A percentile compares a stretch with the other conserved stretches of the same genome.
phyloP scores from a whole-genome alignment of 2,888 invertebrate genomes.

The Itoplectis maculator region DNA sequence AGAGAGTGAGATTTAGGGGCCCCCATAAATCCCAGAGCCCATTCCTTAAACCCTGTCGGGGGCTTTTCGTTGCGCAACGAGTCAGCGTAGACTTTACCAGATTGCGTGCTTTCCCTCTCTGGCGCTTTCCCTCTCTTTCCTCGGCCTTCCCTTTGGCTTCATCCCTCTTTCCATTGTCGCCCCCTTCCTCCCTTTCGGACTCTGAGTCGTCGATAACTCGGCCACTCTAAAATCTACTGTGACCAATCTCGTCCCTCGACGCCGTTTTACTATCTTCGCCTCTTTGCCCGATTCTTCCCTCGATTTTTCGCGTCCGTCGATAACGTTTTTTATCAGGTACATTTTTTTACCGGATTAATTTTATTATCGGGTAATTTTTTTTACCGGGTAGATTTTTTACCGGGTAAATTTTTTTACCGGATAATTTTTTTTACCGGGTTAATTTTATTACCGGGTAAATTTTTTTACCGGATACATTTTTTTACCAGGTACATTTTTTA shows the following conservation, averaged over 20 bases:
- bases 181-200: no score
- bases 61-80: constrained; percentile 58
- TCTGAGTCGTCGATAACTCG: constrained; percentile 60
- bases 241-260: constrained; percentile 46
- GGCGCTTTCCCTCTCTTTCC: constrained; percentile 69
- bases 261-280: constrained; percentile 34
- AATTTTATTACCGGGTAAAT: constrained; percentile 42
- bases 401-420: constrained; percentile 57
- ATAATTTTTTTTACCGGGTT: constrained; percentile 20
- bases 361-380: not conserved
- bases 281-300: not conserved
- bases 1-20: constrained; percentile 79
- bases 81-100: constrained; percentile 81
- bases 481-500: not conserved
- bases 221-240: constrained; percentile 53
- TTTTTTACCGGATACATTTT: constrained; percentile 49
- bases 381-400: constrained; percentile 38
- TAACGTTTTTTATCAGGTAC: constrained; percentile 28
- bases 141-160: constrained; percentile 15
- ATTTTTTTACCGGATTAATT: no score
- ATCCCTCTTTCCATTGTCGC: no score
- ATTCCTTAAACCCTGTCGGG: constrained; percentile 78
- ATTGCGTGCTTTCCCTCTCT: constrained; percentile 76
- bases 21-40: constrained; percentile 80
- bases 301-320: not conserved